phyloP scores from a whole-genome alignment of 2,113 vertebrate genomes.

The Epinephelus fuscoguttatus region DNA sequence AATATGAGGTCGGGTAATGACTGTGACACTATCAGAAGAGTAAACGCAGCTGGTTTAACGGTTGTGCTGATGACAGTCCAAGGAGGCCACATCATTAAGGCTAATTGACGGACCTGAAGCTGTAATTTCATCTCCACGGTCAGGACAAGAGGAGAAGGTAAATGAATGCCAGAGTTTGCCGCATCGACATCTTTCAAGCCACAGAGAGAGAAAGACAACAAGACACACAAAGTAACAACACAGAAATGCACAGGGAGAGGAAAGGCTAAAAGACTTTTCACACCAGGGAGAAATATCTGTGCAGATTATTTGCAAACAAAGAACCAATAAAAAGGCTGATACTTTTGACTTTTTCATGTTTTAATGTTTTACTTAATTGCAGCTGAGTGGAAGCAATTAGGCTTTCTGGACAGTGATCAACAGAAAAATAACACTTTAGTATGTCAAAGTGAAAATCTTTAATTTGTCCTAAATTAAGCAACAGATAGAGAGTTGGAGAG shows the following conservation, averaged over 20 bases:
- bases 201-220: neutral
- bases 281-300: neutral
- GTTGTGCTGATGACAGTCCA: neutral
- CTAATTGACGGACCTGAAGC: slow-evolving; percentile 28
- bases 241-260: neutral
- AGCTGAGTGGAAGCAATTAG: neutral
- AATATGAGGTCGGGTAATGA: neutral
- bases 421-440: neutral
- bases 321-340: neutral
- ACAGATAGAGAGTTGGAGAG: neutral
- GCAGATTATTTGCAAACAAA: neutral
- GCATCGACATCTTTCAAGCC: slow-evolving; percentile 18
- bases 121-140: slow-evolving; percentile 60
- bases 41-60: neutral
- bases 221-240: neutral
- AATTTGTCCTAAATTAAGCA: neutral
- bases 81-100: neutral
- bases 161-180: slow-evolving; percentile 10
- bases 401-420: neutral
- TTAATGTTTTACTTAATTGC: neutral
- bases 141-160: slow-evolving; percentile 19
- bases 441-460: neutral
- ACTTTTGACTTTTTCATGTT: neutral
- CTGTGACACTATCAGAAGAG: neutral
- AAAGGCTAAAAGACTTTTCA: neutral